These are phyloP conservation scores for Pteromalus puparum DNA, from an alignment of 1,140 invertebrate species.

Conservation along the genomic window DNA sequence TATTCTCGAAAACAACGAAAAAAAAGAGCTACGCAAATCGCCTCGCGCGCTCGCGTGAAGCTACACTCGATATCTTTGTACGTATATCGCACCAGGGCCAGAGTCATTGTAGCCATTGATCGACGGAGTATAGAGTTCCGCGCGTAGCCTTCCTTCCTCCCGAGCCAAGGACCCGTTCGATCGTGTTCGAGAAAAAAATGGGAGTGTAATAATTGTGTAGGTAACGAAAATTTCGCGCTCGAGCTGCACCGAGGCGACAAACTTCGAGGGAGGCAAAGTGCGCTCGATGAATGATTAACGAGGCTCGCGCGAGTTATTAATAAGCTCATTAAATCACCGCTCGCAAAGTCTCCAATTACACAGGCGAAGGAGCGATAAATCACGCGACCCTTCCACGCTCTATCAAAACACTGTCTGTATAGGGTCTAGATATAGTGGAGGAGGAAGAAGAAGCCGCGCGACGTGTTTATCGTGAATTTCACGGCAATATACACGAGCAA, in stretches of 20 bases:
- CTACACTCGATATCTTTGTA: background rate
- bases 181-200: background rate
- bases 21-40: too few relatives aligned
- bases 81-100: background rate
- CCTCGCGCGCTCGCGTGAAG: background rate
- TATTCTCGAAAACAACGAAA: too few relatives aligned
- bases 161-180: background rate
- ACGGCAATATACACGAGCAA: background rate
- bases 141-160: background rate
- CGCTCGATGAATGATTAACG: background rate
- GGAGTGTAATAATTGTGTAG: too few relatives aligned
- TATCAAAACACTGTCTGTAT: background rate
- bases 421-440: background rate
- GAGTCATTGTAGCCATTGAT: background rate
- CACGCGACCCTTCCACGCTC: background rate
- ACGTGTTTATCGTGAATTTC: slow-evolving; percentile 15
- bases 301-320: background rate
- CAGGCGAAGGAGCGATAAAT: background rate
- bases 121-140: background rate
- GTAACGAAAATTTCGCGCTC: background rate
- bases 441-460: too few relatives aligned
- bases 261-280: background rate
- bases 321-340: background rate
- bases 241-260: background rate
- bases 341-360: background rate